These are phyloP conservation scores for Bellardia pandia DNA, from an alignment of 2,888 invertebrate species.

Conservation along the genomic window DNA sequence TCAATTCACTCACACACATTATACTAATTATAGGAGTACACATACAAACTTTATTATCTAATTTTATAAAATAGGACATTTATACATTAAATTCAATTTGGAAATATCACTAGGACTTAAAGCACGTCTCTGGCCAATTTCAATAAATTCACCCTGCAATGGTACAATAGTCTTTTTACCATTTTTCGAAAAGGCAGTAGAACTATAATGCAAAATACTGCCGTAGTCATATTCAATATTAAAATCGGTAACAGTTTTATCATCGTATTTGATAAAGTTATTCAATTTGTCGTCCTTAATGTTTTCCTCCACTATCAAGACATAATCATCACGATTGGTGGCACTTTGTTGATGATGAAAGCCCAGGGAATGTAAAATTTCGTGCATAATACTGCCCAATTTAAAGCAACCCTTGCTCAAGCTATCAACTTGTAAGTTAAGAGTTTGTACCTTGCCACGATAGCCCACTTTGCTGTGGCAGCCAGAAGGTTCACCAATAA, in stretches of 20 bases:
- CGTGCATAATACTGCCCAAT: constrained; percentile 88
- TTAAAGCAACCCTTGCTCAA: constrained; percentile 79
- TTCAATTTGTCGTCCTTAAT: constrained; percentile 85
- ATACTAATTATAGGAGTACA: too few species aligned
- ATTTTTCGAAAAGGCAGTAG: constrained; percentile 89
- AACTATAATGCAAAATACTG: constrained; percentile 92
- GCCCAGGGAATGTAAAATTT: constrained; percentile 90
- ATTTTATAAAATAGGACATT: constrained; percentile 61
- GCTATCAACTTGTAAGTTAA: constrained; percentile 75
- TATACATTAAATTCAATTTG: constrained; percentile 75
- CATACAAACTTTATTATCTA: background rate
- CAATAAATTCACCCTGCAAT: constrained; percentile 48
- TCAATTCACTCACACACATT: too few species aligned
- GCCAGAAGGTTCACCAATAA: background rate
- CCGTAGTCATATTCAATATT: constrained; percentile 90
- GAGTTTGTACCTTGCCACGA: background rate
- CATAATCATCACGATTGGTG: constrained; percentile 88
- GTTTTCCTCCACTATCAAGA: constrained; percentile 85
- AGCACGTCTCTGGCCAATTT: constrained; percentile 76
- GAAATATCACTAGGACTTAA: constrained; percentile 75
- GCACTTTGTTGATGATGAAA: constrained; percentile 92
- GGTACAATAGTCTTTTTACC: constrained; percentile 88
- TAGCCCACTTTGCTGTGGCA: constrained; percentile 10
- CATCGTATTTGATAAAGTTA: constrained; percentile 88
- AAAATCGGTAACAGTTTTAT: constrained; percentile 85